A percentile compares a stretch with the other conserved stretches of the same genome.
Conservation (phyloP, 2,888 invertebrate species). For the Apamea anceps region DNA sequence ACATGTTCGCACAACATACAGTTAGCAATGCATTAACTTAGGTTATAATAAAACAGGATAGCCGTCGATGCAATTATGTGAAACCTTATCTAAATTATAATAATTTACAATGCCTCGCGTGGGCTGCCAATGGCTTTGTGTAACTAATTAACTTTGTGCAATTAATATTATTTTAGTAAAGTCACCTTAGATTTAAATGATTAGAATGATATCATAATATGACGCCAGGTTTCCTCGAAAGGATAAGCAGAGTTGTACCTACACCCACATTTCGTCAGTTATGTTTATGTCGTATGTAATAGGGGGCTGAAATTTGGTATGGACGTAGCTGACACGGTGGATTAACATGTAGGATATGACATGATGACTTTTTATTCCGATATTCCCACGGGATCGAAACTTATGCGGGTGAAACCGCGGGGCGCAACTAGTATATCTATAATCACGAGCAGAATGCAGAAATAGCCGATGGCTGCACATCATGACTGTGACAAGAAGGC, state of each 20-base stretch:
- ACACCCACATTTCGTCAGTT: too few relatives aligned
- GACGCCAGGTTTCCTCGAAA: background rate
- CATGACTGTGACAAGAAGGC: background rate
- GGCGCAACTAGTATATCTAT: too few relatives aligned
- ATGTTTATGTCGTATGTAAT: too few relatives aligned
- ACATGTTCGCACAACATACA: background rate
- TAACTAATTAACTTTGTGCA: conserved; percentile 29
- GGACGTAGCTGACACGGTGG: too few relatives aligned
- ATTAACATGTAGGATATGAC: too few relatives aligned
- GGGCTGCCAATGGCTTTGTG: background rate
- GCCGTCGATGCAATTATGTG: conserved; percentile 4
- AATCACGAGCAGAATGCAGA: too few relatives aligned
- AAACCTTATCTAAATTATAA: conserved; percentile 36
- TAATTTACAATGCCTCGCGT: conserved; percentile 4
- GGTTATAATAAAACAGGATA: background rate
- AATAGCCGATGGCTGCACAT: background rate
- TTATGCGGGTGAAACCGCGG: too few relatives aligned
- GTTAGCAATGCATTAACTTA: background rate
- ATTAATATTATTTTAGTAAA: background rate
- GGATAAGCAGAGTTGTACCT: too few relatives aligned
- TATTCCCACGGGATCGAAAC: too few relatives aligned
- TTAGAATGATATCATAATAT: background rate
- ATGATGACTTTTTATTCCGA: too few relatives aligned
- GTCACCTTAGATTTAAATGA: background rate
- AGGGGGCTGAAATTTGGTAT: too few relatives aligned